Conservation (phyloP, 2,888 invertebrate genomes). For the Diaprepes abbreviatus region DNA sequence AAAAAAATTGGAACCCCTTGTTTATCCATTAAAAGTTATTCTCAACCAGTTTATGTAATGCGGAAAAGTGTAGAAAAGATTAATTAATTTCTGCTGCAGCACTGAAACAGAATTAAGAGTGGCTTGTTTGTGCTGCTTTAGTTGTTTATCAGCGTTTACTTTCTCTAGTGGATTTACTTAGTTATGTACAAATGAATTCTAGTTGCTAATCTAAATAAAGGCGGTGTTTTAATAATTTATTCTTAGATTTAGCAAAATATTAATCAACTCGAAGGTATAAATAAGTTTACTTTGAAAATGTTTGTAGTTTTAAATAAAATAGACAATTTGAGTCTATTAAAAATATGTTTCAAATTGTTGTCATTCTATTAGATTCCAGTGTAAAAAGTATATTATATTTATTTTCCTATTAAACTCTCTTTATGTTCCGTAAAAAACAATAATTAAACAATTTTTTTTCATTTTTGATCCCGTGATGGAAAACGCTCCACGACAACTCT, state of each 20-base stretch:
- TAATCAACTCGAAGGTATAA: not conserved
- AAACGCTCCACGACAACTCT: too few species aligned
- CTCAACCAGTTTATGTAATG: conserved; percentile 3
- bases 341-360: too few species aligned
- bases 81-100: conserved; percentile 13
- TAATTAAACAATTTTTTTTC: too few species aligned
- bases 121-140: conserved; percentile 2
- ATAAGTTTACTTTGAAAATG: too few species aligned
- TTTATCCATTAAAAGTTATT: not conserved
- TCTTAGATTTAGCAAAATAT: not conserved
- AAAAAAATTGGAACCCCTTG: not conserved
- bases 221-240: conserved; percentile 2
- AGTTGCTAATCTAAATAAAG: conserved; percentile 1
- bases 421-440: too few species aligned
- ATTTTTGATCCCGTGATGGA: too few species aligned
- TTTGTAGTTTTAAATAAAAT: too few species aligned
- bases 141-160: conserved; percentile 14
- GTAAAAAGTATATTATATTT: too few species aligned
- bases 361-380: too few species aligned
- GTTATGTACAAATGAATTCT: conserved; percentile 3
- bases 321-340: too few species aligned
- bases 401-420: too few species aligned
- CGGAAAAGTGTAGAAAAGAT: conserved; percentile 19
- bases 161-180: conserved; percentile 11
- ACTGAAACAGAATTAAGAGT: conserved; percentile 14